Base-by-base conservation (phyloP, 2,113 vertebrate species). In the Corythoichthys haematopterus region DNA sequence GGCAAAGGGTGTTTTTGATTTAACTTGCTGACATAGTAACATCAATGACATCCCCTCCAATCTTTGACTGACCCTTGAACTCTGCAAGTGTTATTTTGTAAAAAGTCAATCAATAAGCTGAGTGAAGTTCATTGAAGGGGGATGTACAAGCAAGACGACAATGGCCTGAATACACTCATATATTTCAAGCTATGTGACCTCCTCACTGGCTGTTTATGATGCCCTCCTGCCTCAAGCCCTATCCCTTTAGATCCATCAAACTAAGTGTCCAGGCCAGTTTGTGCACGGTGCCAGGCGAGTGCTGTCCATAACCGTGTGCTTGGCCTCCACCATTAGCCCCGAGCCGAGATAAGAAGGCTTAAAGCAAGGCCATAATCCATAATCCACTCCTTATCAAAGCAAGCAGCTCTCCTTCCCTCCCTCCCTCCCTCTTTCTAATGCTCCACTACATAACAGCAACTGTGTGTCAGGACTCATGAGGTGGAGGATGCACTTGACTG, bases 301-400 rank as follows among this genome's bases (percentile, higher is more conserved):
- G 76, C 83, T 76, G 87, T 79, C 85, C 77, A 66, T 76, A 76
- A 76, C 79, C 60, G 50, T 77, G 80, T 43, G 69, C 78, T 86
- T 81, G 87, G 79, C 85, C 82, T 88, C 76, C 57, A 80, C 87
- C 85, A 87, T 87, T 92, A 88, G 87, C 79, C 84, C 84, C 75
- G 73, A 85, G 83, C 79, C 78, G 82, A 83, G 85, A 90, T 90
- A 90, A 90, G 86, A 84, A 70, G 84, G 87, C 76, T 90, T 91
- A 90, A 80, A 87, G 79, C 75, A 59, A 78, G 83, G 74, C 79
- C 73, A 73, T 88, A 90, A 91, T 90, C 87, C 82, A 84, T 89
- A 89, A 91, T 86, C 88, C 86, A 86, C 80, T 84, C 84, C 86
- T 88, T 90, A 90, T 88, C 87, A 92, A 92, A 89, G 85, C 80